Evolutionary conservation across 2,888 invertebrate genomes (phyloP), one percentile per base, ranked within the genome.

Genomic region (Chrysotoxum bicinctum): DNA sequence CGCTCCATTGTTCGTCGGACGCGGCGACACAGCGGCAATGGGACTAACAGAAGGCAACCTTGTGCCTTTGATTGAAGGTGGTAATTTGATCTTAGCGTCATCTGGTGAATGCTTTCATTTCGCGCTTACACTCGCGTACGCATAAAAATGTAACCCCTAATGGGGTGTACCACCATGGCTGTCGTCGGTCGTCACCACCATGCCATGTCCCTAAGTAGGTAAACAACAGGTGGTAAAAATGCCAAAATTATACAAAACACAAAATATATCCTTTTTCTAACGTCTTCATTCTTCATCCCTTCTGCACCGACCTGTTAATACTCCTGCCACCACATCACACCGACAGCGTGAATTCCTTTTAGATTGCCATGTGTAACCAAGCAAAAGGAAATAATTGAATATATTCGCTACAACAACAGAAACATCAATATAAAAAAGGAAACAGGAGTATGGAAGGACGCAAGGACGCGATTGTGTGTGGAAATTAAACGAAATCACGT

Each of bases 1-100:
- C 8, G 23, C 7, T 8, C 21, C 19, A 7, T 50, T 14, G 23
- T 50, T 23, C 7, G 50, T 6, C 48, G 48, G 12, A 21, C 21
- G 14, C 9, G 4, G 26, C 9, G 16, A 19, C 9, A 14, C 19
- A 10, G 10, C 48, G 1, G 8, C 19, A 7, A 30, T 4, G n/a
- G 4, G 50, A 8, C 21, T 30, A 10, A 21, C 9, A 9, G 23
- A 16, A 14, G 8, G 43, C 48, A 62, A 76, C 72, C 81, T 76
- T 73, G 64, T 64, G 66, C 68, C 68, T 73, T 77, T 85, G 85
- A 85, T 85, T 85, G 80, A 85, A 85, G 85, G 85, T 81, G 81
- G 81, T 81, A 85, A 85, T 85, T 77, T 85, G 81, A 81, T 85
- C 81, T 85, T 73, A 81, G 85, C 85, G 81, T 81, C 85, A 85